Evolutionary conservation across 2,888 invertebrate species (phyloP).

Genomic region (Papilio elwesi): DNA sequence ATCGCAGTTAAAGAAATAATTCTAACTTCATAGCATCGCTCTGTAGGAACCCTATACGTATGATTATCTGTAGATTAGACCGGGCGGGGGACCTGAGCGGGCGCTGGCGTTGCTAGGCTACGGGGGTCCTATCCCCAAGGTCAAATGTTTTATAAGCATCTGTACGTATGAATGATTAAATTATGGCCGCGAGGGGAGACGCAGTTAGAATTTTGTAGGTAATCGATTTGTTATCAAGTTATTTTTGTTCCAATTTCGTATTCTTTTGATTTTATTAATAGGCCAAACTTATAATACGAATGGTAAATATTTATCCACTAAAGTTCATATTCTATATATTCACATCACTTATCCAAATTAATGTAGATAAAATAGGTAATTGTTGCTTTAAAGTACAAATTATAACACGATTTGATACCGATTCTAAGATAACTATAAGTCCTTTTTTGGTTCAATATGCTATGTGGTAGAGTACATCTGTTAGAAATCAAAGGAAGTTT

Average conservation of each 20-base stretch:
- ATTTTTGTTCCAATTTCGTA: slow-evolving; percentile 33
- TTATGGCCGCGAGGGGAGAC: slow-evolving; percentile 63
- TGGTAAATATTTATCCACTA: too few species aligned
- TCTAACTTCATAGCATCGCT: slow-evolving; percentile 60
- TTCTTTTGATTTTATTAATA: slow-evolving; percentile 25
- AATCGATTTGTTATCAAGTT: slow-evolving; percentile 38
- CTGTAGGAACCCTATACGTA: slow-evolving; percentile 76
- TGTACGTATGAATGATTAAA: slow-evolving; percentile 60
- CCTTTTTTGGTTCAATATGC: too few species aligned
- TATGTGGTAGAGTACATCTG: too few species aligned
- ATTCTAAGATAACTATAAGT: too few species aligned
- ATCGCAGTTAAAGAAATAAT: slow-evolving; percentile 45
- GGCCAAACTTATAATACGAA: background rate
- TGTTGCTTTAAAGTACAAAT: too few species aligned
- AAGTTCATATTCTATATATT: too few species aligned
- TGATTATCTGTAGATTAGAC: slow-evolving; percentile 75
- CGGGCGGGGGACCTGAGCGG: slow-evolving; percentile 73
- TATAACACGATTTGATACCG: too few species aligned
- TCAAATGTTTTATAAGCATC: slow-evolving; percentile 73
- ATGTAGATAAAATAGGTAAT: too few species aligned
- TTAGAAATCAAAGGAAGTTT: too few species aligned
- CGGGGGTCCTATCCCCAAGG: slow-evolving; percentile 77
- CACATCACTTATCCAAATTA: too few species aligned
- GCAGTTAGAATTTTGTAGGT: slow-evolving; percentile 43
- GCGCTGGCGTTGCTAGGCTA: slow-evolving; percentile 78